Base-by-base conservation (phyloP, 2,113 vertebrate species). In the Pogona vitticeps region DNA sequence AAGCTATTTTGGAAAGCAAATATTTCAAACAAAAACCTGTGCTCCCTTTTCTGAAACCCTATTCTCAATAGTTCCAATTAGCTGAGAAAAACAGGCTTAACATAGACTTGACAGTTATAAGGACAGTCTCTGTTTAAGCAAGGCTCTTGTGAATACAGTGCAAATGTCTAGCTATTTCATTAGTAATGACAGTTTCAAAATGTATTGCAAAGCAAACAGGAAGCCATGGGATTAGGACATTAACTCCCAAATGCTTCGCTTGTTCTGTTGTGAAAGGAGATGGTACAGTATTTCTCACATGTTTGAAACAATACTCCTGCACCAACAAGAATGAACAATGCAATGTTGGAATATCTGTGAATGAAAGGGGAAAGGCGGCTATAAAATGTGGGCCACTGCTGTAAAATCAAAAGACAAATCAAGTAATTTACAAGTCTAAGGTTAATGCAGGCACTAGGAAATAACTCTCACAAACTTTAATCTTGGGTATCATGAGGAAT, bases 131-230 rank as follows among this genome's bases (percentile, higher is more conserved):
- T 88, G 63, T 82, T 93, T 38, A 86, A 94, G 85, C 76, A 91
- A 93, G 91, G 83, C 81, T 46, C 14, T 59, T 72, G 56, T 76
- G 85, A 89, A 17, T 40, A 12, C 40, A 86, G 90, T 89, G 91
- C 89, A 91, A 82, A 91, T 93, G 17, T 87, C 90, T 85, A 80
- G 71, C 33, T 85, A 76, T 72, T 91, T 76, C 86, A 91, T 92
- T 89, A 83, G 33, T 83, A 91, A 87, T 79, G 92, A 90, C 90
- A 92, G 84, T 78, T 88, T 77, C 84, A 59, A 93, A 92, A 89
- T 87, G 89, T 82, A 86, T 84, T 84, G 90, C 86, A 92, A 91
- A 90, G 86, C 83, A 84, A 93, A 89, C 83, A 90, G 91, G 90
- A 95, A 94, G 83, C 75, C 83, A 84, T 31, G 71, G 76, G 90